A percentile compares a stretch with the other conserved stretches of the same genome.
Conservation (phyloP, 2,113 vertebrate genomes). For the Beaufortia kweichowensis region DNA sequence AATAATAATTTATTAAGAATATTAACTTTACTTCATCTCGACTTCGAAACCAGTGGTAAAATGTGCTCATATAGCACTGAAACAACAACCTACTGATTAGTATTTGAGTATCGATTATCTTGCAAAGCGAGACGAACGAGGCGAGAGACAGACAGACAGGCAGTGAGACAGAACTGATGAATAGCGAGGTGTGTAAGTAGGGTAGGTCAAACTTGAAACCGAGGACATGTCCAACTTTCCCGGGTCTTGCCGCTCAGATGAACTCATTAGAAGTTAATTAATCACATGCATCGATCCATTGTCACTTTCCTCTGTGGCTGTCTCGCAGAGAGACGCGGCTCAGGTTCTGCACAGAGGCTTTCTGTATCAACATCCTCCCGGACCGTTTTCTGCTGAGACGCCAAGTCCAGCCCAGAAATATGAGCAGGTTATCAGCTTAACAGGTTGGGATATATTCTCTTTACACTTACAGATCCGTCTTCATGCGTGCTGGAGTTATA, state of each 20-base stretch:
- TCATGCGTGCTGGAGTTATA: background rate
- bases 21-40: too few species aligned
- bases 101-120: conserved; percentile 22
- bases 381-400: conserved; percentile 28
- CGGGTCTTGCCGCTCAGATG: conserved; percentile 67
- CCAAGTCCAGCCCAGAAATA: conserved; percentile 38
- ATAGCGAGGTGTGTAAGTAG: conserved; percentile 32
- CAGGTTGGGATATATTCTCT: conserved; percentile 26
- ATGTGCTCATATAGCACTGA: background rate
- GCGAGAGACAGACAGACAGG: conserved; percentile 24
- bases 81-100: conserved; percentile 20
- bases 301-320: conserved; percentile 65
- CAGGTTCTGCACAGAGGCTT: conserved; percentile 62
- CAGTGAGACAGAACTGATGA: conserved; percentile 47
- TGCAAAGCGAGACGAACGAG: conserved; percentile 3
- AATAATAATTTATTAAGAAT: too few species aligned
- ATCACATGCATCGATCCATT: conserved; percentile 75
- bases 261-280: conserved; percentile 83
- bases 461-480: conserved; percentile 8
- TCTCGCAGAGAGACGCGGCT: conserved; percentile 57
- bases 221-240: conserved; percentile 64
- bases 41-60: too few species aligned
- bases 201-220: conserved; percentile 47
- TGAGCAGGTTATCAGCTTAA: conserved; percentile 33
- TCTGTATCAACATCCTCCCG: conserved; percentile 45